Evolutionary conservation across 2,113 vertebrate genomes (phyloP).

Genomic region (Abramis brama): DNA sequence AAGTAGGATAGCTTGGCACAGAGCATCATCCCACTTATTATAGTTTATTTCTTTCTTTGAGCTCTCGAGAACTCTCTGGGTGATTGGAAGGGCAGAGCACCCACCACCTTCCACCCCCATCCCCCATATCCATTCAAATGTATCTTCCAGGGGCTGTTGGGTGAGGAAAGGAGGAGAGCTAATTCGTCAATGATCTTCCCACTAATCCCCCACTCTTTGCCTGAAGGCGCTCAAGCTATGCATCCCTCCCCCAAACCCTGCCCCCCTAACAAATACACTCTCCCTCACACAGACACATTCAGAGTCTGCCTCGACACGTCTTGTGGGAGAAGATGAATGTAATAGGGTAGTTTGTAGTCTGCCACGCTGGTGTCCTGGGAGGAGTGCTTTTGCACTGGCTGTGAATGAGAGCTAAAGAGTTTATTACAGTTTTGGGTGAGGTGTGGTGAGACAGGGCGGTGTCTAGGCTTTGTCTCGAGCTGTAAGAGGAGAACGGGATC

Average conservation of each 20-base stretch:
- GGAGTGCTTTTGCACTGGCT: slow-evolving; percentile 64
- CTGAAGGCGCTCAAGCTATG: slow-evolving; percentile 73
- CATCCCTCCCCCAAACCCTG: slow-evolving; percentile 68
- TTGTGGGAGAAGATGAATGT: slow-evolving; percentile 73
- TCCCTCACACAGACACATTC: slow-evolving; percentile 58
- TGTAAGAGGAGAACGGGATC: slow-evolving; percentile 62
- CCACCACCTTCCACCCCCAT: slow-evolving; percentile 55
- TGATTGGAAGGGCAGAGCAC: slow-evolving; percentile 28
- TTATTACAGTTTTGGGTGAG: slow-evolving; percentile 75
- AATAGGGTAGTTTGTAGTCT: slow-evolving; percentile 66
- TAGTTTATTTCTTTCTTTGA: slow-evolving; percentile 2
- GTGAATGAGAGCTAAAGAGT: slow-evolving; percentile 62
- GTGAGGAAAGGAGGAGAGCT: slow-evolving; percentile 62
- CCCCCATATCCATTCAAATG: slow-evolving; percentile 63
- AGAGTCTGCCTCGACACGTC: slow-evolving; percentile 74
- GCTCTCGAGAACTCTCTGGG: slow-evolving; percentile 62
- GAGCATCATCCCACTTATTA: not conserved
- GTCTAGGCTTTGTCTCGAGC: slow-evolving; percentile 76
- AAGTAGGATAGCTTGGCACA: not conserved
- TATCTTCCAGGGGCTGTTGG: slow-evolving; percentile 61
- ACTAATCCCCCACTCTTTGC: slow-evolving; percentile 75
- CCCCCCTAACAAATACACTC: slow-evolving; percentile 50
- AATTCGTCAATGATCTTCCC: slow-evolving; percentile 80
- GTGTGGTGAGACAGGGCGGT: slow-evolving; percentile 77
- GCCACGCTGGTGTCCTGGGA: slow-evolving; percentile 64